phyloP scores from a whole-genome alignment of 1,140 invertebrate species.

The Euglossa dilemma region DNA sequence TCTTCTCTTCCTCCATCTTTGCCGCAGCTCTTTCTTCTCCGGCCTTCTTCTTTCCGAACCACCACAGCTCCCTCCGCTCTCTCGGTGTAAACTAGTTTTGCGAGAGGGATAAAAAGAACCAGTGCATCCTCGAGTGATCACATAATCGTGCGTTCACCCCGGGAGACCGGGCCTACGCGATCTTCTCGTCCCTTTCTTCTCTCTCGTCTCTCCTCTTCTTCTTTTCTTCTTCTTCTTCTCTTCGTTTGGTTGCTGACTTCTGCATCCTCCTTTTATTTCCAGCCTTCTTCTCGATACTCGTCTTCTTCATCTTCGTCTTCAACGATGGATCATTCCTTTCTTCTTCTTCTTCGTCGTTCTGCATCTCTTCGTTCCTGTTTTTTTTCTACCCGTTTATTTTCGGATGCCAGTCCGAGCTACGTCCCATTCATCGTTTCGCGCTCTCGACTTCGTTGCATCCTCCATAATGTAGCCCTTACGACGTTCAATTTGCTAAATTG shows the following conservation, averaged over 20 bases:
- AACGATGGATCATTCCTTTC: not conserved
- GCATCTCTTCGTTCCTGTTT: not conserved
- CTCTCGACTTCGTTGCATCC: not conserved
- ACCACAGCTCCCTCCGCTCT: constrained; percentile 25
- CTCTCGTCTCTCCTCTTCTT: constrained; percentile 16
- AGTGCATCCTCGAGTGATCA: constrained; percentile 79
- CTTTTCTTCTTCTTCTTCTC: constrained; percentile 5
- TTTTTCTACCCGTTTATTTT: not conserved
- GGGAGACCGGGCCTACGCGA: constrained; percentile 30
- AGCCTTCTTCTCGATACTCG: not conserved
- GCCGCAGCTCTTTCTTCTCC: constrained; percentile 34
- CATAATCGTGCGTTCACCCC: constrained; percentile 81
- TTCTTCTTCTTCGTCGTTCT: not conserved
- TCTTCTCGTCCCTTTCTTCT: constrained; percentile 5
- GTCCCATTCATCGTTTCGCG: not conserved
- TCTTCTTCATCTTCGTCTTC: constrained; percentile 20
- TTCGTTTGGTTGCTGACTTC: not conserved
- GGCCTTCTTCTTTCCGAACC: constrained; percentile 23
- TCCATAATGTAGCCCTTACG: not conserved
- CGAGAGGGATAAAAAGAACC: constrained; percentile 68
- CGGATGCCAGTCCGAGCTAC: constrained; percentile 24
- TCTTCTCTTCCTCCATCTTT: not conserved
- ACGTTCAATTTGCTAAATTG: constrained; percentile 10
- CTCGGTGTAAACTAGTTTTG: constrained; percentile 68
- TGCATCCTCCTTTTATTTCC: constrained; percentile 8